Conservation (phyloP, 2,797 vertebrate species). For the Scolopax bukidnonensis region DNA sequence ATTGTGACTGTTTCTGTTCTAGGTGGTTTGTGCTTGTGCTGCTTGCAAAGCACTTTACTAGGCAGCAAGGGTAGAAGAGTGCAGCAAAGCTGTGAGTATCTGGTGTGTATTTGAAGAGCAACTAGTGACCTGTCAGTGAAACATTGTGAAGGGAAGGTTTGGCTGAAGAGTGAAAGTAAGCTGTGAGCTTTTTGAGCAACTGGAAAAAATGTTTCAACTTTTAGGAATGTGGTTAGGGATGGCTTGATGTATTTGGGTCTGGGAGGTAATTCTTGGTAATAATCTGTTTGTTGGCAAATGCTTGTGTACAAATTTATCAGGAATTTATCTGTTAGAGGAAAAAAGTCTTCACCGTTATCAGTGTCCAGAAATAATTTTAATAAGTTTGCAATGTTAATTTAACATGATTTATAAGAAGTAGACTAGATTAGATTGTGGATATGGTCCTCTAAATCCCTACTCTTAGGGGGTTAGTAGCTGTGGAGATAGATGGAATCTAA, state of each 20-base stretch:
- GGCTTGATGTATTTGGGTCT: neutral
- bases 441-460: neutral
- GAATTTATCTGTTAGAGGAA: neutral
- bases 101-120: neutral
- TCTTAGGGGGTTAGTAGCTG: neutral
- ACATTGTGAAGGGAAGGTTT: neutral
- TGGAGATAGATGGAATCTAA: neutral
- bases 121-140: neutral
- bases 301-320: neutral
- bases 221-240: neutral
- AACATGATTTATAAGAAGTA: neutral
- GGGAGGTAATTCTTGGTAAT: neutral
- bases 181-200: neutral
- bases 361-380: neutral
- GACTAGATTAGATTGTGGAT: neutral
- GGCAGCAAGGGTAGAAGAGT: no score
- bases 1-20: neutral
- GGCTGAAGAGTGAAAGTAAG: neutral
- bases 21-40: neutral
- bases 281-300: neutral
- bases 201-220: neutral
- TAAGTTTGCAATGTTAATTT: neutral
- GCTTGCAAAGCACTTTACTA: neutral
- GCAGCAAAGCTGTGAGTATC: neutral
- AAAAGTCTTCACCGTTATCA: neutral